These are phyloP conservation scores for Odontesthes bonariensis DNA, from an alignment of 2,113 vertebrate species.

Conservation along the genomic window DNA sequence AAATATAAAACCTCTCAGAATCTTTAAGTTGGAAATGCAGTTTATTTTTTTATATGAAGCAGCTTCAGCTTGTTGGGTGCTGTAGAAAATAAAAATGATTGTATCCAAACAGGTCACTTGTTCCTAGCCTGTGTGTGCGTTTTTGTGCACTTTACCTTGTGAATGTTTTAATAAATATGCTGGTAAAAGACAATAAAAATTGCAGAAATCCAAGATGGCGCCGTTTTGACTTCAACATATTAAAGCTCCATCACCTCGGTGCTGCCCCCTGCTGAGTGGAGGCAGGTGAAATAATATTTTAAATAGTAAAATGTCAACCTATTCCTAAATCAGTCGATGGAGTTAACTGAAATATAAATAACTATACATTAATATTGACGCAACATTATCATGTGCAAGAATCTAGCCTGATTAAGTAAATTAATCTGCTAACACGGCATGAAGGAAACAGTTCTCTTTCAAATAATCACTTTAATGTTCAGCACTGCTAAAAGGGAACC, in stretches of 20 bases:
- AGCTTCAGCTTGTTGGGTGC: no score
- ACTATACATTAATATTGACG: no score
- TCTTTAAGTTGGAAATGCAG: neutral
- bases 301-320: no score
- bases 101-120: neutral
- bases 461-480: no score
- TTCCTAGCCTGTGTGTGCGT: neutral
- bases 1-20: neutral
- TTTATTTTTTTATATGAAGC: no score
- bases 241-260: no score
- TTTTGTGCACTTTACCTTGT: conserved; percentile 53
- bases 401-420: neutral
- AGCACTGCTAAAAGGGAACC: neutral
- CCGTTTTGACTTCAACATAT: neutral
- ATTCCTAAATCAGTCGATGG: no score
- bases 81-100: neutral
- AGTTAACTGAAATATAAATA: no score
- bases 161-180: conserved; percentile 78
- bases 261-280: no score
- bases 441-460: neutral
- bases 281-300: no score
- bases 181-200: no score
- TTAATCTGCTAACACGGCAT: neutral
- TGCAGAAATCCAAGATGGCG: neutral
- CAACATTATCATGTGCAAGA: no score